Evolutionary conservation across 1,140 invertebrate species (phyloP).

Genomic region (Odontomachus brunneus): DNA sequence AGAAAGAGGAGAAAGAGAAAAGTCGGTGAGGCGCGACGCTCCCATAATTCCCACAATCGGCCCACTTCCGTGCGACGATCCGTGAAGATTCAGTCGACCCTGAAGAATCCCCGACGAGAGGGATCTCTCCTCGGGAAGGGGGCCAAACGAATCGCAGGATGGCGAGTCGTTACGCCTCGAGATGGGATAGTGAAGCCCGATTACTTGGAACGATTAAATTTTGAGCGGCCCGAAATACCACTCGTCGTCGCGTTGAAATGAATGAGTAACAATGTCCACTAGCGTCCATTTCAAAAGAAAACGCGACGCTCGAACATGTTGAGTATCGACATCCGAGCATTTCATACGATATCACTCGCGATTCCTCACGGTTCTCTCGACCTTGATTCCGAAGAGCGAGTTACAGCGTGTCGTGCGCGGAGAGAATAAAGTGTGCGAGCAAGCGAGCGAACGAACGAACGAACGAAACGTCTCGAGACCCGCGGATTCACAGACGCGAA

Average conservation of each 20-base stretch:
- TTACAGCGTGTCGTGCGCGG: neutral
- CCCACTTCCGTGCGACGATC: constrained; percentile 32
- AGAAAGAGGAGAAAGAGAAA: constrained; percentile 10
- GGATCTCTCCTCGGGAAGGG: too few species aligned
- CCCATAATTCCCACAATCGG: constrained; percentile 46
- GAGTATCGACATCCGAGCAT: too few species aligned
- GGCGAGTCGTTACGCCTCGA: constrained; percentile 4
- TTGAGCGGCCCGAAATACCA: too few species aligned
- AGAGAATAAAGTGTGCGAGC: neutral
- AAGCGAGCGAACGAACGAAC: neutral
- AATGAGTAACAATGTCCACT: too few species aligned
- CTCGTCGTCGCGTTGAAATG: too few species aligned
- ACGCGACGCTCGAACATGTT: neutral
- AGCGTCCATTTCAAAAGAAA: neutral
- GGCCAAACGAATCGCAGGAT: neutral
- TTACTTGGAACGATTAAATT: too few species aligned
- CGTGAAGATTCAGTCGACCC: constrained; percentile 35
- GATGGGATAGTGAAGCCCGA: neutral
- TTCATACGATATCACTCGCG: too few species aligned
- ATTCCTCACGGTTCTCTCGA: neutral
- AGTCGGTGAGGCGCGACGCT: constrained; percentile 16
- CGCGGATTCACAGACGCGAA: neutral
- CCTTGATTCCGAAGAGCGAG: neutral
- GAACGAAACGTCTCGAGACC: neutral
- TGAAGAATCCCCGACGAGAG: neutral